Conservation (phyloP, 2,797 vertebrate genomes). For the Lacerta viridis region DNA sequence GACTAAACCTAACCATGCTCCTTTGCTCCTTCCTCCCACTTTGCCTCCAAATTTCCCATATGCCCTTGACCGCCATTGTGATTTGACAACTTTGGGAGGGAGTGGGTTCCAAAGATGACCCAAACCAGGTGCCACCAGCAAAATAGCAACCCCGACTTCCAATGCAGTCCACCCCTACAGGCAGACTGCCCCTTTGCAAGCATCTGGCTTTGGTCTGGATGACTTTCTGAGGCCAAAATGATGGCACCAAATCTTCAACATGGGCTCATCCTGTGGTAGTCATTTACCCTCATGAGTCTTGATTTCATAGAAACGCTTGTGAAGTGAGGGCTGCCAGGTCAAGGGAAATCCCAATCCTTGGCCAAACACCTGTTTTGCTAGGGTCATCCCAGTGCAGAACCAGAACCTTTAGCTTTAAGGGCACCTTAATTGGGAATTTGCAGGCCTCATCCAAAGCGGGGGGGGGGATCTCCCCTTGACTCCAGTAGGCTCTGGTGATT, state of each 20-base stretch:
- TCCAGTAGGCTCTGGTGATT: constrained; percentile 24
- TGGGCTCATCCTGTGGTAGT: constrained; percentile 16
- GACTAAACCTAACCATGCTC: constrained; percentile 66
- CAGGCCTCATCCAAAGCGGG: constrained; percentile 29
- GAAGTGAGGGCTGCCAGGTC: neutral
- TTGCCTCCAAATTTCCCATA: constrained; percentile 49
- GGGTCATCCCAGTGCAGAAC: constrained; percentile 21
- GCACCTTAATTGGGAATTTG: constrained; percentile 16
- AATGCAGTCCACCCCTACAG: neutral
- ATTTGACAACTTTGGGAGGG: constrained; percentile 72
- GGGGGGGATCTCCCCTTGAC: constrained; percentile 7
- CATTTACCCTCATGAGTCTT: constrained; percentile 5
- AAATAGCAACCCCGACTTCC: constrained; percentile 1
- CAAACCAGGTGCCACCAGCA: constrained; percentile 68
- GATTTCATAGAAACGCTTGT: neutral
- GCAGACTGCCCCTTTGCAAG: constrained; percentile 17
- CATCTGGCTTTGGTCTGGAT: constrained; percentile 20
- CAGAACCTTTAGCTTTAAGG: constrained; percentile 15
- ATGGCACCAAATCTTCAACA: constrained; percentile 1
- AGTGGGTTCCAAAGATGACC: constrained; percentile 68
- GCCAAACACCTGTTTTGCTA: neutral
- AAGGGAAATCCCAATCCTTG: neutral
- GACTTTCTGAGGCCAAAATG: neutral
- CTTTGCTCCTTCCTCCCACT: constrained; percentile 49
- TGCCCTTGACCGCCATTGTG: constrained; percentile 60